A percentile compares a stretch with the other conserved stretches of the same genome.
Evolutionary conservation across 2,888 invertebrate genomes (phyloP).

Genomic region (Phymatocera aterrima): DNA sequence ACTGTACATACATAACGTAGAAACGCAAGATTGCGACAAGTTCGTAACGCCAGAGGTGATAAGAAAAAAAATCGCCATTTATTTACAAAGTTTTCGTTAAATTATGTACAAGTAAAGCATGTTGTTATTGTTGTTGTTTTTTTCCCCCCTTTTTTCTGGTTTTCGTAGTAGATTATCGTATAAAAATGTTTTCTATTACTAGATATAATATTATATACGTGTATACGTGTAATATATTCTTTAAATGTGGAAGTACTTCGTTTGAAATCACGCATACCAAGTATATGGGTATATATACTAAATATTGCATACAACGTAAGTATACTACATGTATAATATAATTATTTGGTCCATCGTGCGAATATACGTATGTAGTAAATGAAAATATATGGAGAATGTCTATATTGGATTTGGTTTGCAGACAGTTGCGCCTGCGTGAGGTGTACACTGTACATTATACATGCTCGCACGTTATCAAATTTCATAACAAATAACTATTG

Average conservation of each 20-base stretch:
- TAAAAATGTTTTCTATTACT: slow-evolving; percentile 29
- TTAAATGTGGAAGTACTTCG: slow-evolving; percentile 25
- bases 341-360: slow-evolving; percentile 27
- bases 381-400: background rate
- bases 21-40: background rate
- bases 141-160: background rate
- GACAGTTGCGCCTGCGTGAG: no score
- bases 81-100: slow-evolving; percentile 33
- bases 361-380: no score
- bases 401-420: slow-evolving; percentile 1
- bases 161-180: slow-evolving; percentile 14
- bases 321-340: no score
- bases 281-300: background rate
- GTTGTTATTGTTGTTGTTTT: background rate
- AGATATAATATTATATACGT: background rate
- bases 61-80: slow-evolving; percentile 29
- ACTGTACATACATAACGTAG: background rate
- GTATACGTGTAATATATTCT: slow-evolving; percentile 21
- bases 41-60: background rate
- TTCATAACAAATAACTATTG: background rate
- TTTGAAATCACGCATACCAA: background rate
- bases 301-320: slow-evolving; percentile 6
- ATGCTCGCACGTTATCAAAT: slow-evolving; percentile 1
- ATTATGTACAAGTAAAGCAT: slow-evolving; percentile 37
- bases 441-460: no score